Percentiles rank a stretch among this genome's conserved stretches.
phyloP scores from a whole-genome alignment of 2,797 vertebrate genomes.

The Tadarida brasiliensis region DNA sequence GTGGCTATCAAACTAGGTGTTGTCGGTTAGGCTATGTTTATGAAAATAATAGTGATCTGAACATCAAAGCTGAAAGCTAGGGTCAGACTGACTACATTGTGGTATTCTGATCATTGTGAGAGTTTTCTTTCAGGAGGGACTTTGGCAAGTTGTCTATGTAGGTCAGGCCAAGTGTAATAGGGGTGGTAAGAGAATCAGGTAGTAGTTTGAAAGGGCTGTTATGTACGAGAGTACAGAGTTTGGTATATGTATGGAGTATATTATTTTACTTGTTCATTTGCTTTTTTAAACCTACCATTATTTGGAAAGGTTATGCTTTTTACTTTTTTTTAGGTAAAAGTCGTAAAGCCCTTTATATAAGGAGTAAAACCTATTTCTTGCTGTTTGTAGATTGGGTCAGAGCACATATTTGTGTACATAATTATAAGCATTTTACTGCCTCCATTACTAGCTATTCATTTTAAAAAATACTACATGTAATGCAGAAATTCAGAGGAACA shows the following conservation, averaged over 20 bases:
- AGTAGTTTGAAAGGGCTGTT: not conserved
- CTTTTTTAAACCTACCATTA: slow-evolving; percentile 34
- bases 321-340: not conserved
- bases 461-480: not conserved
- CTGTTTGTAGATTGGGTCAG: not conserved
- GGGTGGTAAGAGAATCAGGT: not conserved
- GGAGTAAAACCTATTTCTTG: not conserved
- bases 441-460: slow-evolving; percentile 10
- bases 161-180: not conserved
- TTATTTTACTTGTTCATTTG: not conserved
- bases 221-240: not conserved
- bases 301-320: not conserved
- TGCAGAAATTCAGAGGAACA: slow-evolving; percentile 38
- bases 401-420: slow-evolving; percentile 35
- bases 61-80: not conserved
- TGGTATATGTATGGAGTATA: not conserved
- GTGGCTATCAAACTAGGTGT: not conserved
- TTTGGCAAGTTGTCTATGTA: not conserved
- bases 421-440: slow-evolving; percentile 3
- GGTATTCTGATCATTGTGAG: slow-evolving; percentile 28
- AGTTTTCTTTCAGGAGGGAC: not conserved
- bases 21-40: not conserved
- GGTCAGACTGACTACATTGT: not conserved
- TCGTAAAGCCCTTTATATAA: not conserved
- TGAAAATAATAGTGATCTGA: not conserved